A percentile compares a stretch with the other conserved stretches of the same genome.
These are phyloP conservation scores for Danaus plexippus DNA, from an alignment of 1,140 invertebrate species.

Conservation along the genomic window DNA sequence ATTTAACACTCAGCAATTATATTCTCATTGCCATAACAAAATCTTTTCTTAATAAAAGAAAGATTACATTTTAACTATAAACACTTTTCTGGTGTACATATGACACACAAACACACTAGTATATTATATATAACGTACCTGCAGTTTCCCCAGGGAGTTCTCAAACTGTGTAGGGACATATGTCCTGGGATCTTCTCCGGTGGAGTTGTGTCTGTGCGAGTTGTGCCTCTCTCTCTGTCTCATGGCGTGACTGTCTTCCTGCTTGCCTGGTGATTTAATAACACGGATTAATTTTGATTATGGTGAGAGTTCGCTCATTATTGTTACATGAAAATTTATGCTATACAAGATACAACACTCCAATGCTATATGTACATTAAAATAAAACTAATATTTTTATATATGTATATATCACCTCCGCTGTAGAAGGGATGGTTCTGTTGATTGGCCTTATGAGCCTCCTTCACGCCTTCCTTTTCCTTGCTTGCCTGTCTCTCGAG, in stretches of 20 bases:
- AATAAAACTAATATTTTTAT: no score
- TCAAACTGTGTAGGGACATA: conserved; percentile 90
- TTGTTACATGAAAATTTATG: no score
- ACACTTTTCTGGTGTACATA: no score
- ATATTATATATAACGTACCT: conserved; percentile 30
- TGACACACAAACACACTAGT: not conserved
- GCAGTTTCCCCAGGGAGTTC: conserved; percentile 80
- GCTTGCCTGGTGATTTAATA: conserved; percentile 38
- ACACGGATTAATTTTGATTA: not conserved
- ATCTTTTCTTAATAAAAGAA: no score
- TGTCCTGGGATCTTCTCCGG: conserved; percentile 71
- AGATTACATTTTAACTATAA: no score
- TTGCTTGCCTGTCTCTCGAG: conserved; percentile 74
- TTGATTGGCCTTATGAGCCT: conserved; percentile 75
- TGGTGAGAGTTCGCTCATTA: no score
- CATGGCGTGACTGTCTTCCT: conserved; percentile 34
- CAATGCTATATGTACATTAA: no score
- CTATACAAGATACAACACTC: no score
- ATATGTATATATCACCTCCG: conserved; percentile 31
- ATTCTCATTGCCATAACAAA: no score
- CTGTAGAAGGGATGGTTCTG: conserved; percentile 74
- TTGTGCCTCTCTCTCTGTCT: conserved; percentile 66
- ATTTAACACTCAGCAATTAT: no score
- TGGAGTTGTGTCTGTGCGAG: conserved; percentile 68
- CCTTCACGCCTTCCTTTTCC: conserved; percentile 71